phyloP scores from a whole-genome alignment of 2,113 vertebrate species.

The Mesitornis unicolor region DNA sequence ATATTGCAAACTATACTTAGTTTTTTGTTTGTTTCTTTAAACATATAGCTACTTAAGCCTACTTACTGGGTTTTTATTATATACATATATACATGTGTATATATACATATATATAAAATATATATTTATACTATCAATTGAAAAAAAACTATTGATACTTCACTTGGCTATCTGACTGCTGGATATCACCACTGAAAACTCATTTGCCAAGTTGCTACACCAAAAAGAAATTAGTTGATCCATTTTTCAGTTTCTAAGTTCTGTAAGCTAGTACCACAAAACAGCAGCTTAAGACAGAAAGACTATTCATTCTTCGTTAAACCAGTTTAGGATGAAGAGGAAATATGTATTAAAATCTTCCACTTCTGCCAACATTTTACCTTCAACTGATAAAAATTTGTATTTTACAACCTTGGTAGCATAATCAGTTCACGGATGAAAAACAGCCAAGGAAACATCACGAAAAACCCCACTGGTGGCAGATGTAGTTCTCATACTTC shows the following conservation, averaged over 20 bases:
- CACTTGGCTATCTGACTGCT: background rate
- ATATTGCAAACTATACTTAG: background rate
- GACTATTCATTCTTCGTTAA: background rate
- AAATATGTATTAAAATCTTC: background rate
- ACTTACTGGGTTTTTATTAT: background rate
- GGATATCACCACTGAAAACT: background rate
- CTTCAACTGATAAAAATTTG: background rate
- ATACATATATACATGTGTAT: no score
- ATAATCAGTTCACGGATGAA: background rate
- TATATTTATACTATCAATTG: background rate
- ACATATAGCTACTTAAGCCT: background rate
- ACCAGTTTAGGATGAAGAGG: background rate
- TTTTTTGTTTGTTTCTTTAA: background rate
- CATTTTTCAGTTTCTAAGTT: background rate
- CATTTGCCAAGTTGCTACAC: background rate
- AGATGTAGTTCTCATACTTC: slow-evolving; percentile 22
- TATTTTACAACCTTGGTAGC: background rate
- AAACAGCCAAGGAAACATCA: slow-evolving; percentile 4
- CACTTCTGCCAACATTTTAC: background rate
- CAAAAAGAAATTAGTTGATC: background rate
- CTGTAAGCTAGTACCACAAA: background rate
- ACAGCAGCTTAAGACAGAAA: background rate
- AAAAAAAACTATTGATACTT: background rate
- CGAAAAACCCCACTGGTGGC: background rate
- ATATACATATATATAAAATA: background rate